These are phyloP conservation scores for Eupithecia pulchellata DNA, from an alignment of 2,888 invertebrate genomes.

Conservation along the genomic window DNA sequence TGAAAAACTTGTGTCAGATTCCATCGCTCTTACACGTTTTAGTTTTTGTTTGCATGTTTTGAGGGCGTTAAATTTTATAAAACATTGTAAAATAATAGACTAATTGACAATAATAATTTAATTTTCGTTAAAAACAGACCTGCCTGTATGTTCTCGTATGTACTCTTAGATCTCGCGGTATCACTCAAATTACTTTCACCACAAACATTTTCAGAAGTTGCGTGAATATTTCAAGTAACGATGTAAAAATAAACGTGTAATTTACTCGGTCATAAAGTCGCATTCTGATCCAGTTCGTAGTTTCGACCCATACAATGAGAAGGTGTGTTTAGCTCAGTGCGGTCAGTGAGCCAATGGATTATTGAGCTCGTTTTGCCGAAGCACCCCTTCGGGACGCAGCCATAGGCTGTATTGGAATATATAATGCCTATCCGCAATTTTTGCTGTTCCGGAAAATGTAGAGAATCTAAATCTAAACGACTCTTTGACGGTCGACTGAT, in stretches of 20 bases:
- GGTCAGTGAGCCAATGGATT: constrained; percentile 32
- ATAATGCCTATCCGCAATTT: constrained; percentile 50
- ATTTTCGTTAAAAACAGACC: not conserved
- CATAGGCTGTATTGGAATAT: constrained; percentile 56
- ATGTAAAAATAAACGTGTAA: constrained; percentile 16
- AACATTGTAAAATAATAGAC: not conserved
- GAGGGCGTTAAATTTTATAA: too few species aligned
- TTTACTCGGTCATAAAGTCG: constrained; percentile 30
- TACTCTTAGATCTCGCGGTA: not conserved
- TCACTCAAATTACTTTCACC: not conserved
- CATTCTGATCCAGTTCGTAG: not conserved
- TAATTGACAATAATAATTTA: not conserved
- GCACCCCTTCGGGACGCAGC: constrained; percentile 49
- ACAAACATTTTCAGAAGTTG: not conserved
- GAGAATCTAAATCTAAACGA: not conserved
- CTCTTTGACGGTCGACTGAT: not conserved
- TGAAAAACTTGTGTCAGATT: too few species aligned
- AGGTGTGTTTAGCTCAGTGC: constrained; percentile 35
- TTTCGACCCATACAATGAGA: constrained; percentile 29
- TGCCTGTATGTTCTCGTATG: not conserved
- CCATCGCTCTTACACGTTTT: too few species aligned
- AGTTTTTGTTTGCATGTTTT: too few species aligned
- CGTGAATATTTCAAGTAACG: constrained; percentile 5
- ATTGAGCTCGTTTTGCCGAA: constrained; percentile 47
- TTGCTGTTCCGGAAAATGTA: not conserved